phyloP scores from a whole-genome alignment of 2,113 vertebrate species.

The Sinocyclocheilus anophthalmus region DNA sequence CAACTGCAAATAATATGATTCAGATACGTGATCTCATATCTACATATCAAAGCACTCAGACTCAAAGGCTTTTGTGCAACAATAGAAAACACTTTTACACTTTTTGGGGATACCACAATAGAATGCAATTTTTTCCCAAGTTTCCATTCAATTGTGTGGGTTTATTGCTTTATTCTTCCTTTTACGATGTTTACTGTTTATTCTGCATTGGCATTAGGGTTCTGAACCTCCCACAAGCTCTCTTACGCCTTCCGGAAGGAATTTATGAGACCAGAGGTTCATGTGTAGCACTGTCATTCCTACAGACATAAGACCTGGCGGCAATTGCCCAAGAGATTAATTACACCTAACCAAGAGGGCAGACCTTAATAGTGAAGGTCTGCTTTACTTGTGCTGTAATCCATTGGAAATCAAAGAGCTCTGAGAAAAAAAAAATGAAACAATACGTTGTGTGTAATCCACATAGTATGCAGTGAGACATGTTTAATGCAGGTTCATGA shows the following conservation, averaged over 20 bases:
- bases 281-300: slow-evolving; percentile 45
- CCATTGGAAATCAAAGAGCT: neutral
- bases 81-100: slow-evolving; percentile 4
- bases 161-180: slow-evolving; percentile 63
- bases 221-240: slow-evolving; percentile 51
- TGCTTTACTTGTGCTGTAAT: slow-evolving; percentile 4
- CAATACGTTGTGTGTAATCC: slow-evolving; percentile 31
- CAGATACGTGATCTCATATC: neutral
- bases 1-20: slow-evolving; percentile 32
- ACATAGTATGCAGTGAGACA: slow-evolving; percentile 63
- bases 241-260: slow-evolving; percentile 60
- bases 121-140: slow-evolving; percentile 31
- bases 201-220: slow-evolving; percentile 54
- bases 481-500: slow-evolving; percentile 71
- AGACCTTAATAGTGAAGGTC: neutral
- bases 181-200: slow-evolving; percentile 67
- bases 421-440: slow-evolving; percentile 21
- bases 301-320: neutral
- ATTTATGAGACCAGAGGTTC: slow-evolving; percentile 51
- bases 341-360: slow-evolving; percentile 32
- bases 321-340: slow-evolving; percentile 13
- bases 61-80: neutral
- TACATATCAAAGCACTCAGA: neutral
- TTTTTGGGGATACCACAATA: slow-evolving; percentile 16
- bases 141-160: slow-evolving; percentile 47